Percentiles rank a stretch among this genome's conserved stretches.
Evolutionary conservation across 2,888 invertebrate species (phyloP).

Genomic region (Parascotia fuliginaria): DNA sequence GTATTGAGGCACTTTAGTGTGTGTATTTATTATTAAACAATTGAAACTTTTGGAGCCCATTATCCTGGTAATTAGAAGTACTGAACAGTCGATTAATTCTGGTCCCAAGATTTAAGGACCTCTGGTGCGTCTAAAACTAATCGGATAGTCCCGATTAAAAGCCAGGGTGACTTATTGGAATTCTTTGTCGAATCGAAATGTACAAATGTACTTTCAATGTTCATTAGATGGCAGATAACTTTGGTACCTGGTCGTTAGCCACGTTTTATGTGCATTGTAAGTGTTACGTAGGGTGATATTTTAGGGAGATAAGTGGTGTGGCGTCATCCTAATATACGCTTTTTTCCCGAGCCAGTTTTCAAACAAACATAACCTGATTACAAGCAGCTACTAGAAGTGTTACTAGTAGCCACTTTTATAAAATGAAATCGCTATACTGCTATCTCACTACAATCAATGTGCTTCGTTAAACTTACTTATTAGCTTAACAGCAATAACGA

Average conservation of each 20-base stretch:
- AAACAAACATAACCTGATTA: too few relatives aligned
- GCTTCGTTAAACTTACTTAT: too few relatives aligned
- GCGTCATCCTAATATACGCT: neutral
- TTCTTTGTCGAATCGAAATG: slow-evolving; percentile 39
- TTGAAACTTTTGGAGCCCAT: slow-evolving; percentile 35
- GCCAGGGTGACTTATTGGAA: slow-evolving; percentile 46
- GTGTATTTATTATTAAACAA: slow-evolving; percentile 21
- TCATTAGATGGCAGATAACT: slow-evolving; percentile 32
- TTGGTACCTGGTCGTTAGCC: slow-evolving; percentile 6
- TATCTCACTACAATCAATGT: too few relatives aligned
- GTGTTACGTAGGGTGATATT: neutral
- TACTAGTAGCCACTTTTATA: too few relatives aligned
- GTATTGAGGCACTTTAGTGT: neutral
- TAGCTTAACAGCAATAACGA: too few relatives aligned
- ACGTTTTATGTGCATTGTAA: slow-evolving; percentile 17
- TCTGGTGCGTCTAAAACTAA: slow-evolving; percentile 44
- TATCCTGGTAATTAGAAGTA: slow-evolving; percentile 46
- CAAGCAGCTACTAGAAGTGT: too few relatives aligned
- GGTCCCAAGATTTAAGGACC: slow-evolving; percentile 44
- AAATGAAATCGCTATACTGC: too few relatives aligned
- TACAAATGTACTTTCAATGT: slow-evolving; percentile 37
- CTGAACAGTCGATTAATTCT: slow-evolving; percentile 48
- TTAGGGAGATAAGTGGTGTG: slow-evolving; percentile 8
- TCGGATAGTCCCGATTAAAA: slow-evolving; percentile 48
- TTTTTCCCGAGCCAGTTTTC: too few relatives aligned